Conservation (phyloP, 1,140 invertebrate species). For the Tyrophagus putrescentiae region DNA sequence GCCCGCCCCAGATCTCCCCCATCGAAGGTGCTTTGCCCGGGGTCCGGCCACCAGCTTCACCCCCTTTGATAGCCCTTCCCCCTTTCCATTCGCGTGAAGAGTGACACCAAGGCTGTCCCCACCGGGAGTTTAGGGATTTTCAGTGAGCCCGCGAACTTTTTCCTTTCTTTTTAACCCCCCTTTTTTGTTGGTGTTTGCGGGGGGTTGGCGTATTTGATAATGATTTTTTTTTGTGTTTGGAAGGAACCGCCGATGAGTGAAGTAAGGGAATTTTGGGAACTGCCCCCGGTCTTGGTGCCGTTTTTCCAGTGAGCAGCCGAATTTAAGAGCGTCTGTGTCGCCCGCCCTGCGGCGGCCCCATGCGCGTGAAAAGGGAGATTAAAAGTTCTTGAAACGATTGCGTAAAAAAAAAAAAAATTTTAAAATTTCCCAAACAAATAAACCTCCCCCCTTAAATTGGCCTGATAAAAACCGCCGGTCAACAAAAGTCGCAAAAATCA, state of each 20-base stretch:
- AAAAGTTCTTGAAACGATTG: constrained; percentile 73
- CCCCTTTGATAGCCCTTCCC: not conserved
- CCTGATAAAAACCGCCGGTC: constrained; percentile 66
- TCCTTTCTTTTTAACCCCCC: no score
- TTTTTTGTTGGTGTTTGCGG: not conserved
- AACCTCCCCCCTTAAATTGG: constrained; percentile 33
- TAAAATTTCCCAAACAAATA: not conserved
- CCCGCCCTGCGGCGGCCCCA: constrained; percentile 60
- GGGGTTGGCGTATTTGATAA: not conserved
- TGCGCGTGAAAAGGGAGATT: constrained; percentile 74
- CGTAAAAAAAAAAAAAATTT: constrained; percentile 37
- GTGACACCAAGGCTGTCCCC: not conserved
- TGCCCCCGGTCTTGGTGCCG: constrained; percentile 83
- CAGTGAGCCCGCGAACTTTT: not conserved
- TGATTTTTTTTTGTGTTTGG: not conserved
- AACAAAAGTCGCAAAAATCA: constrained; percentile 69
- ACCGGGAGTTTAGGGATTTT: not conserved
- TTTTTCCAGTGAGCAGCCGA: constrained; percentile 90
- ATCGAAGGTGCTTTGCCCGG: not conserved
- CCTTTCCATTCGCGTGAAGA: not conserved
- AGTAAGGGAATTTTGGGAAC: constrained; percentile 60
- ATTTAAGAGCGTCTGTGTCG: constrained; percentile 75
- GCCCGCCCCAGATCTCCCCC: not conserved
- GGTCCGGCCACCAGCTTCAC: not conserved
- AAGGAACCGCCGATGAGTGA: not conserved